A percentile compares a stretch with the other conserved stretches of the same genome.
phyloP scores from a whole-genome alignment of 2,113 vertebrate genomes.

The Myotis brandtii region DNA sequence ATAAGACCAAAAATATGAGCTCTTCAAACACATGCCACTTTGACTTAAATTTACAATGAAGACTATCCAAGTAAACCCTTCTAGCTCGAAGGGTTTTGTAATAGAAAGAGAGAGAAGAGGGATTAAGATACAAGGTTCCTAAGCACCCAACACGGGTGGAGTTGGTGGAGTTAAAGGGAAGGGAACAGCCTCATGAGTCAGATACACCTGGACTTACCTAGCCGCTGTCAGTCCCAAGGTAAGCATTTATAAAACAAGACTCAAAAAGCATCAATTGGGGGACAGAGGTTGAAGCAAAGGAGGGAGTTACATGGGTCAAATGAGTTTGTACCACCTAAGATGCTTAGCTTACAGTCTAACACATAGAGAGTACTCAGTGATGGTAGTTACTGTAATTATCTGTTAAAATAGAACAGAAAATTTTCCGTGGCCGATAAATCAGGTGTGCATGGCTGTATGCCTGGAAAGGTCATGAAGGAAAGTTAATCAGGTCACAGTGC shows the following conservation, averaged over 20 bases:
- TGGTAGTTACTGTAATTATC: not conserved
- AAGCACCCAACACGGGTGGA: not conserved
- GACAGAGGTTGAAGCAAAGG: not conserved
- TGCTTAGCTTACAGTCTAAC: not conserved
- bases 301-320: not conserved
- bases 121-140: not conserved
- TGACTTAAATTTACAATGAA: not conserved
- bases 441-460: not conserved
- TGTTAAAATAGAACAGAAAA: not conserved
- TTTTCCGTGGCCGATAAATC: not conserved
- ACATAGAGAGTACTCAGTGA: not conserved
- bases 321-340: not conserved
- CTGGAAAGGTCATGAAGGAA: not conserved
- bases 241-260: not conserved
- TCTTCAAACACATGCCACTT: conserved; percentile 4
- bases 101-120: not conserved
- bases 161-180: not conserved
- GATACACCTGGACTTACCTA: not conserved
- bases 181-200: not conserved
- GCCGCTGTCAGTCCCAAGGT: not conserved
- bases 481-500: not conserved
- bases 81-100: not conserved
- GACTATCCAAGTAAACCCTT: not conserved
- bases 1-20: not conserved
- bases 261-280: not conserved